Evolutionary conservation across 1,140 invertebrate species (phyloP), one percentile per base, ranked within the genome.

Genomic region (Colletes latitarsis): DNA sequence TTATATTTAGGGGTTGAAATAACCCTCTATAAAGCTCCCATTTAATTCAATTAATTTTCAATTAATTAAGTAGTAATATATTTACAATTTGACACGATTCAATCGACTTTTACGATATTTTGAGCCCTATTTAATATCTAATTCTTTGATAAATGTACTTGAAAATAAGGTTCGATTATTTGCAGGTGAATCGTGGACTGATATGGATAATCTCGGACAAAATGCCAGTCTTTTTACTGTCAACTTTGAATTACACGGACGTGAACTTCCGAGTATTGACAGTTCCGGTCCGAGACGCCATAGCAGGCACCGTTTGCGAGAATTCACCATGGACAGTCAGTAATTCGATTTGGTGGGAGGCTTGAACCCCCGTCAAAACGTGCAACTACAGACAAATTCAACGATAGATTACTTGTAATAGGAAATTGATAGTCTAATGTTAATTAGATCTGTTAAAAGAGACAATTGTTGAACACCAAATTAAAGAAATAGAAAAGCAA

Each of bases 121-220:
- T n/a, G n/a, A n/a, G n/a, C n/a, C n/a, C n/a, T n/a, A n/a, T n/a
- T n/a, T n/a, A n/a, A n/a, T n/a, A n/a, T n/a, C n/a, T 30, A 30
- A 30, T 30, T 30, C 30, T 30, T 30, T 30, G 2, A 30, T 30
- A 30, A 30, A 30, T 30, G 30, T 30, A 2, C 30, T 30, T 30
- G 2, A 30, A 30, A 30, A 30, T 30, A 2, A 30, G 30, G 30
- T 30, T 30, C 2, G 2, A 30, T 10, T 10, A 12, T 57, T 53
- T 71, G 4, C 73, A 93, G 93, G 83, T 91, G 6, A 89, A 88
- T 10, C 85, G 87, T 8, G 92, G 92, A 9, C 77, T 91, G 6
- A 66, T 95, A 19, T 97, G 97, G 97, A 95, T 97, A 0, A 95
- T 97, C 4, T 97, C 96, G 0, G 96, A 97, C 88, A 93, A 95